Evolutionary conservation across 2,888 invertebrate genomes (phyloP).

Genomic region (Scotopteryx bipunctaria): DNA sequence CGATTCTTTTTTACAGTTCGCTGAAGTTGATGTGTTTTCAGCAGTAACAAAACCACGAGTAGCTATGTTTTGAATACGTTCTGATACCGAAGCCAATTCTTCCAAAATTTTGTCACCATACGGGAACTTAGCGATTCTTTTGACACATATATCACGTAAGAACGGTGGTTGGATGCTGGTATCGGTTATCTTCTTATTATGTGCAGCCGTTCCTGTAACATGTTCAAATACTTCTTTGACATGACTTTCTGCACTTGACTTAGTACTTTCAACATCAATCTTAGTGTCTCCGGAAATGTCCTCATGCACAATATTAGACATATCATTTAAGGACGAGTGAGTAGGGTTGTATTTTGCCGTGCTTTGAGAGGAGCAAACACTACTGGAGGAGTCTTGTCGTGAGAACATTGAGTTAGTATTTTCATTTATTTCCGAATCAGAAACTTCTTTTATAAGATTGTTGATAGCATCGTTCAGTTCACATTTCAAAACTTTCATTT

Average conservation of each 20-base stretch:
- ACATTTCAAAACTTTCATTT: conserved; percentile 74
- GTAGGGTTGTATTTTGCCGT: conserved; percentile 87
- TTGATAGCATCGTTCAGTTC: conserved; percentile 77
- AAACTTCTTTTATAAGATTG: conserved; percentile 75
- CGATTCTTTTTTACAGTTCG: conserved; percentile 28
- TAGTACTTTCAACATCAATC: conserved; percentile 37
- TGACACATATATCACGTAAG: conserved; percentile 86
- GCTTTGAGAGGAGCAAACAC: conserved; percentile 86
- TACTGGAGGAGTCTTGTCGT: conserved; percentile 85
- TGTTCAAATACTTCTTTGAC: conserved; percentile 75
- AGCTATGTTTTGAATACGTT: conserved; percentile 74
- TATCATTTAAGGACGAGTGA: conserved; percentile 84
- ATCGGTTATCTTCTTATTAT: conserved; percentile 38
- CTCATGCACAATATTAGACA: conserved; percentile 81
- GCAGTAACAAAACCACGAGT: conserved; percentile 39
- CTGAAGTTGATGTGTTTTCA: conserved; percentile 24
- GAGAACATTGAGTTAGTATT: conserved; percentile 56
- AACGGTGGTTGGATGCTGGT: conserved; percentile 64
- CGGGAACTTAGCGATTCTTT: conserved; percentile 86
- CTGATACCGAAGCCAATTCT: conserved; percentile 86
- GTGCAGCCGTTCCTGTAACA: conserved; percentile 59
- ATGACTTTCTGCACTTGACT: conserved; percentile 51
- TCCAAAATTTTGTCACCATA: conserved; percentile 87
- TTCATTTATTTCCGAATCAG: conserved; percentile 63
- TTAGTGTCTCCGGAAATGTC: conserved; percentile 53